phyloP scores from a whole-genome alignment of 2,888 invertebrate species.

The Graphium colonna region DNA sequence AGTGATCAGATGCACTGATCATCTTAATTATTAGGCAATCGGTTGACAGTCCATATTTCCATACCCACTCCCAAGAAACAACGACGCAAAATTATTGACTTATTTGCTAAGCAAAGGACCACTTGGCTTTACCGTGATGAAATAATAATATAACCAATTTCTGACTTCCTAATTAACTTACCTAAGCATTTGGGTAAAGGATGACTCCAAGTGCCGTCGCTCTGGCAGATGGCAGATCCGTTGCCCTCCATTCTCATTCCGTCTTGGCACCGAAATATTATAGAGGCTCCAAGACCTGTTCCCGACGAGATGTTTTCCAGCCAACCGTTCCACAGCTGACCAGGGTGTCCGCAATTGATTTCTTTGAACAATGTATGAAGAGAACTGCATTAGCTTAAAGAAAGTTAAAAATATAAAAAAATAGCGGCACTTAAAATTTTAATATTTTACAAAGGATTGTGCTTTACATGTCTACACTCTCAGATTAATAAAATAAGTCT shows the following conservation, averaged over 20 bases:
- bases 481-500: too few species aligned
- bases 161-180: constrained; percentile 47
- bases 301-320: constrained; percentile 93
- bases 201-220: constrained; percentile 97
- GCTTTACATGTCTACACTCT: too few species aligned
- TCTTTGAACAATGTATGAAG: constrained; percentile 79
- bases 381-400: neutral
- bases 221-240: constrained; percentile 94
- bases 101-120: too few species aligned
- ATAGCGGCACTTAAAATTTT: too few species aligned
- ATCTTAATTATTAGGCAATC: too few species aligned
- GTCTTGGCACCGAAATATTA: constrained; percentile 95
- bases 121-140: too few species aligned
- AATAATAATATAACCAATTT: neutral
- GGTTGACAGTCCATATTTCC: too few species aligned
- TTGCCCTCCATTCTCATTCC: constrained; percentile 94
- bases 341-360: constrained; percentile 97
- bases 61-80: too few species aligned
- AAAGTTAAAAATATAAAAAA: neutral
- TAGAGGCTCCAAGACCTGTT: constrained; percentile 93
- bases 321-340: constrained; percentile 97
- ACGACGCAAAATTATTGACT: too few species aligned
- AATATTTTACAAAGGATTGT: too few species aligned
- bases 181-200: constrained; percentile 94
- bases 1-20: too few species aligned